phyloP scores from a whole-genome alignment of 2,888 invertebrate genomes.

The Pristionchus maxplancki region DNA sequence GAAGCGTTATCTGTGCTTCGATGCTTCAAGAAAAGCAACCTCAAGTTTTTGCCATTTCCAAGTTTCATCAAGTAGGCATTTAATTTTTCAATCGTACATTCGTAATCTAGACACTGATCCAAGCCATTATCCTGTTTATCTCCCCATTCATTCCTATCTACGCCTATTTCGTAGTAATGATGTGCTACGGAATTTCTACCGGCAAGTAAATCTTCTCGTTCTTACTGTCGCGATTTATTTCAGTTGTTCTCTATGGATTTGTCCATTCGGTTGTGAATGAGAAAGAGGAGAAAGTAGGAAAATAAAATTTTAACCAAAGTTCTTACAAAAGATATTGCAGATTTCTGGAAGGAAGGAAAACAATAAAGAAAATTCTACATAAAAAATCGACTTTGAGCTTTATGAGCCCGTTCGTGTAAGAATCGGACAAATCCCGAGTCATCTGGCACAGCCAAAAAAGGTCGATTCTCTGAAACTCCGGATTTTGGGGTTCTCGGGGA shows the following conservation, averaged over 20 bases:
- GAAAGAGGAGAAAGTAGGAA: too few relatives aligned
- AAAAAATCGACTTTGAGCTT: too few relatives aligned
- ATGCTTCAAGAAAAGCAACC: neutral
- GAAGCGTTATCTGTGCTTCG: neutral
- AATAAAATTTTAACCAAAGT: too few relatives aligned
- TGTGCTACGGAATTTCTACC: neutral
- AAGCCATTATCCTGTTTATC: neutral
- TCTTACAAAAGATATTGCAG: too few relatives aligned
- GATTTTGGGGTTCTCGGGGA: too few relatives aligned
- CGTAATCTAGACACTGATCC: neutral
- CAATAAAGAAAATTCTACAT: too few relatives aligned
- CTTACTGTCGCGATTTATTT: neutral
- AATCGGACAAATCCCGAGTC: too few relatives aligned
- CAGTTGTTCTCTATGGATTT: neutral
- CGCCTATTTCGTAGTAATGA: neutral
- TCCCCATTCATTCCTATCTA: neutral
- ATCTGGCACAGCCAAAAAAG: too few relatives aligned
- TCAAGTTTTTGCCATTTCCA: constrained; percentile 7
- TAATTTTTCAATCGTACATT: neutral
- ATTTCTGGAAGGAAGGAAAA: too few relatives aligned
- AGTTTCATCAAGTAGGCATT: neutral
- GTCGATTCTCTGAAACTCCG: too few relatives aligned
- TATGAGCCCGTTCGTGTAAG: too few relatives aligned
- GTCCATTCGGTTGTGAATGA: neutral
- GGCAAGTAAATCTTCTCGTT: neutral